These are phyloP conservation scores for Caenorhabditis doughertyi DNA, from an alignment of 2,888 invertebrate genomes.

Conservation along the genomic window DNA sequence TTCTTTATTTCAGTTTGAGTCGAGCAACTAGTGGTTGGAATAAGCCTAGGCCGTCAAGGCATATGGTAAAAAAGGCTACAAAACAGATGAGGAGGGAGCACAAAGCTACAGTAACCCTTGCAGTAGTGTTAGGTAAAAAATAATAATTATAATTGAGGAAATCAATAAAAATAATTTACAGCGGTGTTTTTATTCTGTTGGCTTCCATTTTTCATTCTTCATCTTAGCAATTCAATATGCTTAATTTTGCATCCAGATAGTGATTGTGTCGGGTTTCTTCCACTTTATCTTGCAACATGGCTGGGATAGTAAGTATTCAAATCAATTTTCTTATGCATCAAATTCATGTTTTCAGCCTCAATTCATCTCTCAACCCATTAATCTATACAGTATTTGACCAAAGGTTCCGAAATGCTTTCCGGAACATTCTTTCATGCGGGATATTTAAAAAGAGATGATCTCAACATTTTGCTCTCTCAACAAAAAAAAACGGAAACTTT, in stretches of 20 bases:
- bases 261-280: constrained; percentile 77
- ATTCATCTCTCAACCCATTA: constrained; percentile 81
- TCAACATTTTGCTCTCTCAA: constrained; percentile 12
- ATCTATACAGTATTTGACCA: constrained; percentile 82
- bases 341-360: constrained; percentile 72
- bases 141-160: not conserved
- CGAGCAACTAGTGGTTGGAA: constrained; percentile 76
- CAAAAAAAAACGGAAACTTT: constrained; percentile 44
- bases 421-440: constrained; percentile 76
- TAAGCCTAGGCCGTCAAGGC: constrained; percentile 73
- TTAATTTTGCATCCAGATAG: constrained; percentile 84
- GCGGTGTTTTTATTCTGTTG: constrained; percentile 98
- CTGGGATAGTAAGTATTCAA: constrained; percentile 88
- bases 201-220: constrained; percentile 99
- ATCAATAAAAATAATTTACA: constrained; percentile 83
- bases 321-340: not conserved
- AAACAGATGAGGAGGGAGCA: constrained; percentile 88
- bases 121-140: constrained; percentile 94
- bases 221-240: constrained; percentile 96
- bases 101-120: constrained; percentile 98
- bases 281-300: constrained; percentile 96
- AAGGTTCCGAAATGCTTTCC: constrained; percentile 81
- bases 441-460: constrained; percentile 64
- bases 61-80: constrained; percentile 81
- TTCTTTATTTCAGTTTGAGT: constrained; percentile 50